Conservation (phyloP, 1,140 invertebrate genomes). For the Triops longicaudatus region DNA sequence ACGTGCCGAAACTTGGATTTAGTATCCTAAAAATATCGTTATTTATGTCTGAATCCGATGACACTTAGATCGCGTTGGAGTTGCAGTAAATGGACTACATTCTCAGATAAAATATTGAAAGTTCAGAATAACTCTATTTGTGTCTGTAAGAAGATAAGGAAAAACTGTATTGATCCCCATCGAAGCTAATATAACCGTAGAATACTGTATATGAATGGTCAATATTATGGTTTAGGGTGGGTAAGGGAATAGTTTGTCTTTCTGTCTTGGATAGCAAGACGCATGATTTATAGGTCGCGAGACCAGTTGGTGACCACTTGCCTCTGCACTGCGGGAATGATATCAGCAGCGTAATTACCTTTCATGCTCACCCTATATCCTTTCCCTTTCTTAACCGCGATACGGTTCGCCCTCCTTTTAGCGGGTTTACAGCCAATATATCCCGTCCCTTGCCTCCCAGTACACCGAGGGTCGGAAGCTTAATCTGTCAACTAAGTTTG, state of each 20-base stretch:
- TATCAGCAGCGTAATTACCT: conserved; percentile 11
- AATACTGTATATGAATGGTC: not conserved
- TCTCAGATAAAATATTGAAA: no score
- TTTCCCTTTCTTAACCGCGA: not conserved
- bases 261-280: not conserved
- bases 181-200: not conserved
- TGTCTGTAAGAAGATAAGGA: not conserved
- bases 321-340: conserved; percentile 1
- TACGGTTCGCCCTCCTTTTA: not conserved
- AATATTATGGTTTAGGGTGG: not conserved
- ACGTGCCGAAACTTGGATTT: no score
- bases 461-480: not conserved
- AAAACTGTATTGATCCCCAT: not conserved
- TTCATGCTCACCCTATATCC: not conserved
- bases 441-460: no score
- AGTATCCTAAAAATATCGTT: no score
- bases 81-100: no score
- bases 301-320: not conserved
- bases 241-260: not conserved
- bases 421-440: not conserved
- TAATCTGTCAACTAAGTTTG: not conserved
- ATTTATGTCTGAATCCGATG: no score
- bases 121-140: not conserved
- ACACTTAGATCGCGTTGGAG: no score
- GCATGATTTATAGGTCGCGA: not conserved